Percentiles rank a stretch among this genome's conserved stretches.
Evolutionary conservation across 2,113 vertebrate species (phyloP).

Genomic region (Anguilla japonica): DNA sequence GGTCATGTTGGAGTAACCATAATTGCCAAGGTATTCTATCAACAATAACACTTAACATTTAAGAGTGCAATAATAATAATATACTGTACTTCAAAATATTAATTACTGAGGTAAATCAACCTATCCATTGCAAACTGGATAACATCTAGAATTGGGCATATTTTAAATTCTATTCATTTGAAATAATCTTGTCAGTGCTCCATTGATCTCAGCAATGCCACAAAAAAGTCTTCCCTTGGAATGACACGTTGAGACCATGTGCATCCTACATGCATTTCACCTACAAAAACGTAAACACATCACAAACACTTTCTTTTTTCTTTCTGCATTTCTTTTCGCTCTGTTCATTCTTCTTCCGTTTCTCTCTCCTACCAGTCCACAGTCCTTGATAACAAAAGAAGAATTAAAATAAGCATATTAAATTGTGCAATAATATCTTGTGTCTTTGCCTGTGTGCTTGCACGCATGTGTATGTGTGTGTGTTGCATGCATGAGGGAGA

Average conservation of each 20-base stretch:
- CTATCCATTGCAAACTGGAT: no score
- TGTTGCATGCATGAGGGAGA: not conserved
- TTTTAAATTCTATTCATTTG: constrained; percentile 10
- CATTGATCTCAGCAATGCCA: not conserved
- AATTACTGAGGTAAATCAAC: constrained; percentile 6
- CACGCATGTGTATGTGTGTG: not conserved
- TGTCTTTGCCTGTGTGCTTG: not conserved
- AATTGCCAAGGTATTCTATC: constrained; percentile 37
- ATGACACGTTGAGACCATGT: constrained; percentile 14
- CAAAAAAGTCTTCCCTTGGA: not conserved
- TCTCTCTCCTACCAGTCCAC: not conserved
- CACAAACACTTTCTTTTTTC: constrained; percentile 2
- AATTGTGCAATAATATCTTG: not conserved
- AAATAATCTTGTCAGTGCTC: constrained; percentile 6
- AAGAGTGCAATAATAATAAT: constrained; percentile 21
- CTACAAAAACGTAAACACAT: not conserved
- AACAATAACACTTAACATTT: constrained; percentile 8
- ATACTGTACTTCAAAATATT: constrained; percentile 1
- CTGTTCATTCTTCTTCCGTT: not conserved
- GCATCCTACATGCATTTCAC: constrained; percentile 29
- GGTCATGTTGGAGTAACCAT: constrained; percentile 44
- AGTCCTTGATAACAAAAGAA: not conserved
- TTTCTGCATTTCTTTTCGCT: not conserved
- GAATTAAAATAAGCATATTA: not conserved
- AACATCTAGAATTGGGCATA: not conserved